Evolutionary conservation across 2,888 invertebrate species (phyloP), one percentile per base, ranked within the genome.

Genomic region (Allacma fusca): DNA sequence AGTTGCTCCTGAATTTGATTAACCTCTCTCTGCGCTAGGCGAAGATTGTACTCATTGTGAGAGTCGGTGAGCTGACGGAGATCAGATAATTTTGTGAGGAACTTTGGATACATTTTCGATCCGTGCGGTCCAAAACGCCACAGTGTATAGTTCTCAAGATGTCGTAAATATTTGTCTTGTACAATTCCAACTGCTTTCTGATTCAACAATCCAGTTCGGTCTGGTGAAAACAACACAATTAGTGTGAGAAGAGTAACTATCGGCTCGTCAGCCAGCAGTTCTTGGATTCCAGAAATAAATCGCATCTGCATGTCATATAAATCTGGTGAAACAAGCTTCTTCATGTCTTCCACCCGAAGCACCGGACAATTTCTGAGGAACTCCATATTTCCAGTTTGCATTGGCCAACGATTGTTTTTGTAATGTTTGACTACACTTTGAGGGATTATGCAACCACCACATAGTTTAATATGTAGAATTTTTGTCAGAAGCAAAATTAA

Each of bases 171-270:
- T 72, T 86, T 86, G 75, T 87, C 87, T 82, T 88, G 88, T 64
- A 86, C 85, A 28, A 82, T 79, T 1, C 85, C 85, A 7, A 88
- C 86, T 50, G 50, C n/a, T 50, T 50, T 50, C 9, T 19, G n/a
- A 50, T 86, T 85, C 21, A 82, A 79, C 21, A 88, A 83, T 64
- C 85, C 86, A 12, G 85, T 85, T 44, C 87, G 83, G 78, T 88
- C 88, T 0, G 87, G 86, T 21, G 86, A 86, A 81, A 87, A 87
- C 1, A 88, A 85, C 29, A 87, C 87, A 21, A 88, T 87, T 75
- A 88, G 84, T 59, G 86, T 84, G 5, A 88, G 82, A 12, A 88
- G 82, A 80, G 88, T 83, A 85, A 87, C 86, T 43, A 86, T 85
- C 5, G 86, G 86, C 81, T 88, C 87, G 79, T 87, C 87, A 1